A percentile compares a stretch with the other conserved stretches of the same genome.
Conservation (phyloP, 1,140 invertebrate species). For the Limonius californicus region DNA sequence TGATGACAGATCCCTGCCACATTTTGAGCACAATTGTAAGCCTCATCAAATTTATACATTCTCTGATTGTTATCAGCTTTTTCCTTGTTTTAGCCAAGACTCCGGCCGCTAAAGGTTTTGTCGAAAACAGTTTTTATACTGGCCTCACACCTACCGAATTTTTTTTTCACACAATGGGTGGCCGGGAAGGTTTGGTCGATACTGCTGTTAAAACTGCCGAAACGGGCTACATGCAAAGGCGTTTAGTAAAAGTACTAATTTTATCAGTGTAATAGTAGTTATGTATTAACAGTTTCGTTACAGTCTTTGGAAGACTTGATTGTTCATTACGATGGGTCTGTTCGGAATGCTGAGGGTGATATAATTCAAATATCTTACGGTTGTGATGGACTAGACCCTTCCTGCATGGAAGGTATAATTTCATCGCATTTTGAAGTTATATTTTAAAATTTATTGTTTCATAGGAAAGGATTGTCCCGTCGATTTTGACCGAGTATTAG, state of each 20-base stretch:
- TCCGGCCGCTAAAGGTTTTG: constrained; percentile 94
- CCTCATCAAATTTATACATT: too few species aligned
- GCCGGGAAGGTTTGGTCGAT: constrained; percentile 95
- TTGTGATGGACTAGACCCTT: constrained; percentile 93
- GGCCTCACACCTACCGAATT: constrained; percentile 97
- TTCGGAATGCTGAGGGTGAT: constrained; percentile 90
- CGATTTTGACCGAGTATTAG: constrained; percentile 76
- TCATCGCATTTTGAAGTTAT: neutral
- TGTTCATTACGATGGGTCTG: constrained; percentile 94
- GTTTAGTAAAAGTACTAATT: constrained; percentile 93
- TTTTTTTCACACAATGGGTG: constrained; percentile 99
- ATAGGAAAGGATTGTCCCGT: constrained; percentile 79
- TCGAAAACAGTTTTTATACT: constrained; percentile 97
- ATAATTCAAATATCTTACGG: constrained; percentile 94
- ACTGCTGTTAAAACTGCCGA: constrained; percentile 99
- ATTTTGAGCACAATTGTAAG: constrained; percentile 82
- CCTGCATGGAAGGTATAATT: constrained; percentile 85
- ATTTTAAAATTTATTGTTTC: constrained; percentile 2
- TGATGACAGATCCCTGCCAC: constrained; percentile 88
- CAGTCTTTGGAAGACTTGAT: constrained; percentile 91
- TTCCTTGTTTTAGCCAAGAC: constrained; percentile 62
- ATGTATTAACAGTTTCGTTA: too few species aligned
- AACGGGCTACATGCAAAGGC: constrained; percentile 96
- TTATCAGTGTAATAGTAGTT: neutral
- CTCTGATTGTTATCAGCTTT: too few species aligned